Percentiles rank a stretch among this genome's conserved stretches.
Conservation (phyloP, 2,797 vertebrate species). For the Micropoecilia bifurca region DNA sequence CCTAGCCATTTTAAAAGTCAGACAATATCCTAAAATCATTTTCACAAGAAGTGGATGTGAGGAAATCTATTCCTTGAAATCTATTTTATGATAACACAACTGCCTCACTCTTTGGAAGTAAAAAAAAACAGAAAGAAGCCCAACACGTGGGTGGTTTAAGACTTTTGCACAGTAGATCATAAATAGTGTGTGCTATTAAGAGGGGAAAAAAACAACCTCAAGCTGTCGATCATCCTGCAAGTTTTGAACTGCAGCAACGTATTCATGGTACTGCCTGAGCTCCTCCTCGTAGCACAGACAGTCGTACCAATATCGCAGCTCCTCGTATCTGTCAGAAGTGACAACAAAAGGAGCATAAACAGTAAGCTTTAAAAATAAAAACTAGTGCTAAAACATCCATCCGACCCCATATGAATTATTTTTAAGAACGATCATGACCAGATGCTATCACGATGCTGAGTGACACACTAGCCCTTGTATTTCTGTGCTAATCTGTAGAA, state of each 20-base stretch:
- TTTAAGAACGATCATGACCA: not conserved
- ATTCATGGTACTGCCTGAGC: conserved; percentile 77
- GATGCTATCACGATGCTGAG: not conserved
- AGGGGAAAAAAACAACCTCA: conserved; percentile 49
- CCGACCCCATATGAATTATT: not conserved
- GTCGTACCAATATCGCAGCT: conserved; percentile 84
- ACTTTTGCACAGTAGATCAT: not conserved
- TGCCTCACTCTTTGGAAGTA: not conserved
- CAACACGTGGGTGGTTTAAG: not conserved
- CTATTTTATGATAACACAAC: not conserved
- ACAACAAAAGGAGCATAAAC: not conserved
- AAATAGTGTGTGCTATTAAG: not conserved
- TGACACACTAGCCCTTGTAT: not conserved
- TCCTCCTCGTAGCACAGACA: conserved; percentile 83
- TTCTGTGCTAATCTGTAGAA: not conserved
- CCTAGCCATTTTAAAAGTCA: not conserved
- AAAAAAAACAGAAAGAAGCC: not conserved
- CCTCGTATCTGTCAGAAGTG: conserved; percentile 76
- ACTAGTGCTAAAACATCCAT: not conserved
- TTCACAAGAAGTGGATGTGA: not conserved
- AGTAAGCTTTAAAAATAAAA: not conserved
- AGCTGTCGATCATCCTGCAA: conserved; percentile 60
- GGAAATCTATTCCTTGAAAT: not conserved
- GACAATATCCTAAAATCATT: not conserved
- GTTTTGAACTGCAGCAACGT: conserved; percentile 73